Base-by-base conservation (phyloP, 1,140 invertebrate genomes). In the Tetramorium parvispinum region DNA sequence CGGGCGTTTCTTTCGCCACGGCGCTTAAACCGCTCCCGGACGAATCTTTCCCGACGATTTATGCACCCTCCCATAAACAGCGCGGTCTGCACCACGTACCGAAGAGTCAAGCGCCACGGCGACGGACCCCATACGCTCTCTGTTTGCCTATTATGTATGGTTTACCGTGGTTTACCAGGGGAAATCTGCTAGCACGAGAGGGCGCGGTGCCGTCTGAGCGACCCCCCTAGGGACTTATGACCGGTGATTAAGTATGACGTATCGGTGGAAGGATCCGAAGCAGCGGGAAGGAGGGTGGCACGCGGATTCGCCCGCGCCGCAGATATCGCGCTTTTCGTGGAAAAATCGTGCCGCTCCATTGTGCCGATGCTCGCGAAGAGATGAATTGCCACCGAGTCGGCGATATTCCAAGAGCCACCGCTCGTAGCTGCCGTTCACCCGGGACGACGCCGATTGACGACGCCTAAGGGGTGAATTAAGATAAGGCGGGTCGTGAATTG, bases 201-300 rank as follows among this genome's bases (percentile, higher is more conserved):
- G 40, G 82, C 32, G 13, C 21, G 24, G 16, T 10, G 71, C 70
- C 63, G 59, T 57, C 61, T 55, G 37, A 55, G 3, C 18, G 53
- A 4, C 71, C 68, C 83, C 88, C 78, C 85, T 73, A 61, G 77
- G 85, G 82, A 94, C 91, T 91, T 91, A 93, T 89, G 89, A 91
- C 75, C 86, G 40, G 90, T 90, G 93, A 93, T 93, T 93, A 93
- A 94, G 88, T 90, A 90, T 93, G 91, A 94, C 91, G 92, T 92
- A 94, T 92, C 92, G 92, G 90, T 86, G 85, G 85, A 86, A 78
- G 89, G 86, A 89, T 86, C 63, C 85, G 70, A 79, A 61, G 77
- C 24, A 16, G 5, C 11, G 68, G 8, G 57, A 85, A 27, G 11
- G 63, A 89, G 73, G 71, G 59, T 76, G 55, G 32, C 40, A 55